Evolutionary conservation across 2,888 invertebrate species (phyloP).

Genomic region (Epinotia demarniana): DNA sequence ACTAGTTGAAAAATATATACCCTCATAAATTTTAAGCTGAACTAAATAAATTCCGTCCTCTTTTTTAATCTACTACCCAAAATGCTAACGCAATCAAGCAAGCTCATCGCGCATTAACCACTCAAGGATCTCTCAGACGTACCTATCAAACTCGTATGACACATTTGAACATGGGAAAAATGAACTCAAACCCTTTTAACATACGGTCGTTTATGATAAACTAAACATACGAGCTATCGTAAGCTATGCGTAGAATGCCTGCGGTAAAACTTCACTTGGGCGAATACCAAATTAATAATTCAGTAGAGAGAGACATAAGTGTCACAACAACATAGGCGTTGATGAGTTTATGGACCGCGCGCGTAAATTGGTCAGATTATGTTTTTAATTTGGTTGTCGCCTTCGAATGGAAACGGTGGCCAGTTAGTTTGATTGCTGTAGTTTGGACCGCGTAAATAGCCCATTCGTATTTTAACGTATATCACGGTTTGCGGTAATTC

Average conservation of each 20-base stretch:
- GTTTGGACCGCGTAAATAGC: neutral
- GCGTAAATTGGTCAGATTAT: slow-evolving; percentile 14
- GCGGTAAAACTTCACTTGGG: slow-evolving; percentile 14
- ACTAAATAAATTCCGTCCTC: slow-evolving; percentile 7
- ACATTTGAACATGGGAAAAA: neutral
- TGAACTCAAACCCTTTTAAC: neutral
- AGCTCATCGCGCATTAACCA: slow-evolving; percentile 26
- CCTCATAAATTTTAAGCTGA: neutral
- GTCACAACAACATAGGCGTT: slow-evolving; percentile 25
- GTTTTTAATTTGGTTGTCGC: slow-evolving; percentile 14
- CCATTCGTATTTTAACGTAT: neutral
- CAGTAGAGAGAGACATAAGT: slow-evolving; percentile 21
- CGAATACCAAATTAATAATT: slow-evolving; percentile 21
- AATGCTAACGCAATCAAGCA: slow-evolving; percentile 24
- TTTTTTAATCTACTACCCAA: slow-evolving; percentile 15
- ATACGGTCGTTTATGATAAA: neutral
- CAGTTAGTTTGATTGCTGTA: slow-evolving; percentile 11
- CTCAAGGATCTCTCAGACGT: slow-evolving; percentile 11
- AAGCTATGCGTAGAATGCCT: slow-evolving; percentile 15
- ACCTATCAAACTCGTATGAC: neutral
- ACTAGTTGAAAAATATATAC: neutral
- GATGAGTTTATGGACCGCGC: slow-evolving; percentile 22
- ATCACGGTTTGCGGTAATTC: slow-evolving; percentile 7
- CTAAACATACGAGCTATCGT: slow-evolving; percentile 9
- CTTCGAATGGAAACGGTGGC: neutral